Base-by-base conservation (phyloP, 2,888 invertebrate genomes). In the Ypsolopha sequella region DNA sequence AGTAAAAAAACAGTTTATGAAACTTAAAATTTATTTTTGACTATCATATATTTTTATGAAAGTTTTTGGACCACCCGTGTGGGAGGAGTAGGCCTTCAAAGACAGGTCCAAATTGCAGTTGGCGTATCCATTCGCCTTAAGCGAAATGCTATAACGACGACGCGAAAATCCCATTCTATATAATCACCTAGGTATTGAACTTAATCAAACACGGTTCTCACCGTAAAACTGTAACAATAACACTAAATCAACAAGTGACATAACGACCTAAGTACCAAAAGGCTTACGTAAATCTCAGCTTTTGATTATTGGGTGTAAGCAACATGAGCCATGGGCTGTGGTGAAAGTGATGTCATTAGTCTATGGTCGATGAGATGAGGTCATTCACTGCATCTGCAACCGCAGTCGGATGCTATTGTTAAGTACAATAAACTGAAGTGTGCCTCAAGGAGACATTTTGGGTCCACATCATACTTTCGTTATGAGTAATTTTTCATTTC, bases 271-370 rank as follows among this genome's bases (percentile, higher is more conserved):
- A 10, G 7, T 45, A 24, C 45, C n/a, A 35, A 9, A 6, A 11
- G 46, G 34, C 46, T 46, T 46, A 46, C 46, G 46, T 46, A 46
- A 46, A 46, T 46, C 34, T 8, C 33, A 34, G 35, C 46, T 35
- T 46, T 46, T 46, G 46, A 46, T 46, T 46, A 46, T 33, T 10
- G 34, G 46, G 6, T 46, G 34, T 10, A 39, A 11, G 36, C 46
- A 46, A 33, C 34, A 34, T 34, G 10, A 45, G 35, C 35, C 46
- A 46, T 11, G 46, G 35, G 34, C 34, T n/a, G 10, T 7, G 14
- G 47, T 36, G 47, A 47, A 47, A 47, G 47, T 47, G 36, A 47
- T 47, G 47, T 47, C 47, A 47, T 47, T 47, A 47, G 36, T 47
- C 33, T 47, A 47, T 47, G 36, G 47, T 13, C n/a, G 45, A 36